These are phyloP conservation scores for Ennomos quercinarius DNA, from an alignment of 2,888 invertebrate species.

Conservation along the genomic window DNA sequence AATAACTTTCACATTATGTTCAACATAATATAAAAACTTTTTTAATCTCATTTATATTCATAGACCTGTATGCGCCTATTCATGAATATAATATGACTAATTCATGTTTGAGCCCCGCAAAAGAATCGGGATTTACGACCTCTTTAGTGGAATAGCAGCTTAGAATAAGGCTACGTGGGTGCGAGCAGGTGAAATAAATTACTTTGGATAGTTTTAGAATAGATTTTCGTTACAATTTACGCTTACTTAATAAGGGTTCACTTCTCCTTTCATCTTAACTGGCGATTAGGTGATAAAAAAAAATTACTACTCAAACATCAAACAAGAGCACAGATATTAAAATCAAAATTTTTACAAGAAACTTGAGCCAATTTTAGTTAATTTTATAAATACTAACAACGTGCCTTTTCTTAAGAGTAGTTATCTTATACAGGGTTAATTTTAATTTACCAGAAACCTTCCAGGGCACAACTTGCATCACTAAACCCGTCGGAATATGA, in stretches of 20 bases:
- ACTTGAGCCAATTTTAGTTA: no score
- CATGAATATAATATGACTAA: conserved; percentile 54
- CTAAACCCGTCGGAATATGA: no score
- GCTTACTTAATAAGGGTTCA: neutral
- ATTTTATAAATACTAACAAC: no score
- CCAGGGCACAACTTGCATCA: no score
- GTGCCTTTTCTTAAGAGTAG: no score
- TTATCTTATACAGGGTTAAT: no score
- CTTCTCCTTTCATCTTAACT: no score
- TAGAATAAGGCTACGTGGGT: conserved; percentile 10
- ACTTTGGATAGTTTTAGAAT: neutral
- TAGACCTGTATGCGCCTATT: conserved; percentile 51
- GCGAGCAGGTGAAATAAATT: conserved; percentile 32
- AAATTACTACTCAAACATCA: no score
- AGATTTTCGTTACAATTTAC: neutral
- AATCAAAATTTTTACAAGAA: no score
- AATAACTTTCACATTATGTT: conserved; percentile 42
- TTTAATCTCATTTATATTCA: conserved; percentile 66
- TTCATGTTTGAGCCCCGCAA: conserved; percentile 38
- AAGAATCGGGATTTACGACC: conserved; percentile 39
- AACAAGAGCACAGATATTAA: no score
- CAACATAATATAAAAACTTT: conserved; percentile 57
- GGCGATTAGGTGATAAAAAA: no score
- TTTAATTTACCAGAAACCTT: no score
- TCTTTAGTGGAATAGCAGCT: conserved; percentile 29